A percentile compares a stretch with the other conserved stretches of the same genome.
These are phyloP conservation scores for Platycnemis pennipes DNA, from an alignment of 2,888 invertebrate species.

Conservation along the genomic window DNA sequence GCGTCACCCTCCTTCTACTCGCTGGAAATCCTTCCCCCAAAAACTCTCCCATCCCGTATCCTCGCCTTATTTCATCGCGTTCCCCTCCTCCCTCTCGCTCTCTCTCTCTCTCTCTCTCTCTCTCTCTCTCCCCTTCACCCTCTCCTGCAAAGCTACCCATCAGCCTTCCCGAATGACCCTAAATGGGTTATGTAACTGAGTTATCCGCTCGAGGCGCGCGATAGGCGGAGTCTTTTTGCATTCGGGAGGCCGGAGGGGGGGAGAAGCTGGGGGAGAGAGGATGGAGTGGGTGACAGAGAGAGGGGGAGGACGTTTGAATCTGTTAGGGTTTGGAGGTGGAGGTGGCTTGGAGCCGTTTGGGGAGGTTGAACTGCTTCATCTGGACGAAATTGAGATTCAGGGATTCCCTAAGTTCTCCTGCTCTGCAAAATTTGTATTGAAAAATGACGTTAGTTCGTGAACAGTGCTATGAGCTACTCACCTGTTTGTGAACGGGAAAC, in stretches of 20 bases:
- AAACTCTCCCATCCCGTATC: background rate
- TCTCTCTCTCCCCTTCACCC: background rate
- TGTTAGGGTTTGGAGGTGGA: too few species aligned
- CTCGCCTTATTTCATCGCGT: background rate
- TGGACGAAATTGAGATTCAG: background rate
- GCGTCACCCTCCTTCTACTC: background rate
- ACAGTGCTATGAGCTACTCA: background rate
- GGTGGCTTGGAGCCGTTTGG: too few species aligned
- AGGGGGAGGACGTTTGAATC: too few species aligned
- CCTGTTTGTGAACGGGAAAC: too few species aligned
- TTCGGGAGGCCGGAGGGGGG: background rate
- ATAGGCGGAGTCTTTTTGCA: background rate
- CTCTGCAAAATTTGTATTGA: background rate
- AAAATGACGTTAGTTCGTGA: background rate
- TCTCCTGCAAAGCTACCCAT: slow-evolving; percentile 21
- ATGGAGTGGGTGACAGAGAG: background rate
- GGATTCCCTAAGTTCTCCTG: background rate
- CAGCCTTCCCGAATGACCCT: slow-evolving; percentile 49
- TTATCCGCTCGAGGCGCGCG: slow-evolving; percentile 35
- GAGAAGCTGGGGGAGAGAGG: background rate
- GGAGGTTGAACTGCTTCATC: background rate
- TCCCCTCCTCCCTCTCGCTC: background rate
- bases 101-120: background rate
- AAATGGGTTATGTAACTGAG: slow-evolving; percentile 61
- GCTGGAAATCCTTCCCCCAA: background rate